These are phyloP conservation scores for Indri indri DNA, from an alignment of 2,113 vertebrate species.

Conservation along the genomic window DNA sequence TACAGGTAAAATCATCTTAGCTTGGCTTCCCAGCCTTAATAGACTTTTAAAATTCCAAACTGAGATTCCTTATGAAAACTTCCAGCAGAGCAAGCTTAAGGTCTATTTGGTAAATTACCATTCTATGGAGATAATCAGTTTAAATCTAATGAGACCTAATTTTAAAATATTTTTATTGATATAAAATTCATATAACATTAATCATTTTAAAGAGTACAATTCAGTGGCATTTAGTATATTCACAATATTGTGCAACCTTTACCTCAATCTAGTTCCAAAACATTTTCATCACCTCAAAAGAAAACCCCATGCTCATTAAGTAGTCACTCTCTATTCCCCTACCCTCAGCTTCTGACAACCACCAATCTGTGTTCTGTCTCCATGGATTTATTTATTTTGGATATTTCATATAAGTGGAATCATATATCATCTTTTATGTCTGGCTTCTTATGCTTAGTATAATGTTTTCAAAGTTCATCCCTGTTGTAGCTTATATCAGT, in stretches of 20 bases:
- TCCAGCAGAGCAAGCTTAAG: constrained; percentile 45
- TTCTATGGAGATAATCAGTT: background rate
- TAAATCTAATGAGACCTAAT: background rate
- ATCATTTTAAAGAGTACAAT: background rate
- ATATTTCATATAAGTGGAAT: background rate
- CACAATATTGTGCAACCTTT: background rate
- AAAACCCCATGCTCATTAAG: background rate
- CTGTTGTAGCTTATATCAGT: background rate
- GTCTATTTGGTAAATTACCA: background rate
- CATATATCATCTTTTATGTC: background rate
- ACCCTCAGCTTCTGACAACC: background rate
- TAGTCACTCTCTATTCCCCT: background rate
- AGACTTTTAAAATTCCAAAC: constrained; percentile 25
- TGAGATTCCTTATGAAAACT: constrained; percentile 40
- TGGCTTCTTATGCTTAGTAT: background rate
- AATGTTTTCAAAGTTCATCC: background rate
- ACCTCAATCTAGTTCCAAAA: background rate
- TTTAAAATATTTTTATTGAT: background rate
- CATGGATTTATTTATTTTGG: background rate
- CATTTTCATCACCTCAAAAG: background rate
- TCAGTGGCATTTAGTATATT: constrained; percentile 12
- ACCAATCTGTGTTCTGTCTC: background rate
- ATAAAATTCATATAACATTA: background rate
- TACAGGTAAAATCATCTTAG: background rate
- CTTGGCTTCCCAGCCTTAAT: background rate